Percentiles rank a stretch among this genome's conserved stretches.
phyloP scores from a whole-genome alignment of 2,113 vertebrate species.

The Campylomormyrus tamandua region DNA sequence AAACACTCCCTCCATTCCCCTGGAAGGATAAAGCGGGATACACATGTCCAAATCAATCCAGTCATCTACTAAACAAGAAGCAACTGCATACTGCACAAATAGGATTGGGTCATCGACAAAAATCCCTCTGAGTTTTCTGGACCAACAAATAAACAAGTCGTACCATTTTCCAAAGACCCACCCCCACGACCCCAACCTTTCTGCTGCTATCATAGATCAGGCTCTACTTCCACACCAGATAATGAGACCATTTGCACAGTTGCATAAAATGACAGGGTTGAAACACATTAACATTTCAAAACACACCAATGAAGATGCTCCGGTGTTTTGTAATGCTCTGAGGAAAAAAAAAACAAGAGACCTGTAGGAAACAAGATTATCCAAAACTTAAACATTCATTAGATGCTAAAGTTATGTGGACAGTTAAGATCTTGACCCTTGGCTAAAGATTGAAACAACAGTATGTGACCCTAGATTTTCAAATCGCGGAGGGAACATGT shows the following conservation, averaged over 20 bases:
- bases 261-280: neutral
- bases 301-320: neutral
- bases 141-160: slow-evolving; percentile 30
- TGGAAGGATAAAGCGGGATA: neutral
- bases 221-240: neutral
- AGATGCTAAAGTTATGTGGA: neutral
- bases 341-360: neutral
- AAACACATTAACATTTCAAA: neutral
- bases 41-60: neutral
- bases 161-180: slow-evolving; percentile 23
- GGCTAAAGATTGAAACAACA: neutral
- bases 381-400: neutral
- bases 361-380: neutral
- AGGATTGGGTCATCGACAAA: neutral
- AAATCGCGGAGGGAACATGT: neutral
- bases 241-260: neutral
- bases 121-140: neutral
- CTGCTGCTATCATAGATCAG: slow-evolving; percentile 6
- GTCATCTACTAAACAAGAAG: neutral
- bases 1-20: neutral
- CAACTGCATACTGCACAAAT: neutral
- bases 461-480: neutral
- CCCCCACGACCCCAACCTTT: neutral
- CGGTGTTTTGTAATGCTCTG: neutral
- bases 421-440: neutral